Base-by-base conservation (phyloP, 2,113 vertebrate species). In the Hylia prasina region DNA sequence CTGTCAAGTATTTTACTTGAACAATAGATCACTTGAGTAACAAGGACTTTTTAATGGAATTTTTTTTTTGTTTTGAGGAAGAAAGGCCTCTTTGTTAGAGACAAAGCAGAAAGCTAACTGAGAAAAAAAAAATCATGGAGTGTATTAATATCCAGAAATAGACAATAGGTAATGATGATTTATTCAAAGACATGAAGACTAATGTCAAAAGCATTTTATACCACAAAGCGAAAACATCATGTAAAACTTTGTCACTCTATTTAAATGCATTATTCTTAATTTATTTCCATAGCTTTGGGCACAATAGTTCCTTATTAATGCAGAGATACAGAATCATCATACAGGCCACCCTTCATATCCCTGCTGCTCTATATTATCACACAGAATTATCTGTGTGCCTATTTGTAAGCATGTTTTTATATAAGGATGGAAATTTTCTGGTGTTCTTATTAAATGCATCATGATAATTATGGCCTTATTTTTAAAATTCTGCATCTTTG, bases 1-100 rank as follows among this genome's bases (percentile, higher is more conserved):
- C 35, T 85, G 30, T 48, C 22, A 48, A 33, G 14, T 48, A 13
- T 86, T 81, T 85, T 61, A 35, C 20, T 71, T 21, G 48, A 79
- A 61, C 45, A 71, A 31, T 18, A 71, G 56, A 63, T 39, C 13
- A 73, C 1, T 37, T 0, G 0, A 65, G 13, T 48, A 33, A 22
- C 10, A 35, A 60, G 15, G 28, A 56, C 8, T 69, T 72, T 54
- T 61, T 58, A 82, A 58, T 16, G 22, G 31, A 15, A 9, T 3
- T 23, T 33, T 24, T 33, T 35, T 60, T 64, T 60, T 45, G 8
- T 45, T 72, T 77, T 51, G 21, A 9, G 28, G 11, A 56, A 82
- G 53, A 86, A 87, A 65, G 3, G 8, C 25, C 14, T 33, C 37
- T 72, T 69, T 73, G 13, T 66, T 35, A 79, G n/a, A 42, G 8